Evolutionary conservation across 1,140 invertebrate genomes (phyloP).

Genomic region (Drosophila ironensis): DNA sequence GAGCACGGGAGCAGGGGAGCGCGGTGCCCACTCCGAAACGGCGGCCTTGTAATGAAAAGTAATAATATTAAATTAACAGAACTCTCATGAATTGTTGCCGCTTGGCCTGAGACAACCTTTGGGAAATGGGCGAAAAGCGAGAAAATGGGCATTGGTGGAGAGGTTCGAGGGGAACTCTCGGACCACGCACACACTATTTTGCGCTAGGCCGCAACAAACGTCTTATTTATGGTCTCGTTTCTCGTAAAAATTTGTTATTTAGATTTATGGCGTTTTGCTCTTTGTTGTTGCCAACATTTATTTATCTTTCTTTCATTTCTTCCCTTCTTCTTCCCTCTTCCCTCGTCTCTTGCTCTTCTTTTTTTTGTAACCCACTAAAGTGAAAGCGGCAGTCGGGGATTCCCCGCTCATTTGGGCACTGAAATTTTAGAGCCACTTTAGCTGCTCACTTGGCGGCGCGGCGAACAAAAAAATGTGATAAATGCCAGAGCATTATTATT

Average conservation of each 20-base stretch:
- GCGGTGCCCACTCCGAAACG: neutral
- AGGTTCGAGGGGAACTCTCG: conserved; percentile 1
- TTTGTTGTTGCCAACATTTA: conserved; percentile 78
- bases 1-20: neutral
- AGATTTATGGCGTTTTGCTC: conserved; percentile 78
- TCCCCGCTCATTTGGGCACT: conserved; percentile 54
- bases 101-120: conserved; percentile 21
- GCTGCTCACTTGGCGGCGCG: conserved; percentile 38
- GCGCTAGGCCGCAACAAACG: conserved; percentile 55
- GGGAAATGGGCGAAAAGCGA: conserved; percentile 15
- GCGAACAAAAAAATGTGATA: conserved; percentile 40
- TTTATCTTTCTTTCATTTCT: conserved; percentile 61
- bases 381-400: conserved; percentile 3
- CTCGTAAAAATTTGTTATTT: conserved; percentile 80
- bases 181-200: conserved; percentile 40
- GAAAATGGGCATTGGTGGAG: conserved; percentile 9
- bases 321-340: conserved; percentile 16
- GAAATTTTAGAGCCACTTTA: conserved; percentile 79
- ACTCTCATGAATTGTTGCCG: conserved; percentile 70
- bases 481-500: conserved; percentile 74
- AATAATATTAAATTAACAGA: conserved; percentile 80
- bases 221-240: conserved; percentile 79
- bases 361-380: conserved; percentile 27
- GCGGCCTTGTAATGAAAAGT: conserved; percentile 66
- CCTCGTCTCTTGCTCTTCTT: too few species aligned